These are phyloP conservation scores for Acanthacorydalis orientalis DNA, from an alignment of 2,888 invertebrate genomes.

Conservation along the genomic window DNA sequence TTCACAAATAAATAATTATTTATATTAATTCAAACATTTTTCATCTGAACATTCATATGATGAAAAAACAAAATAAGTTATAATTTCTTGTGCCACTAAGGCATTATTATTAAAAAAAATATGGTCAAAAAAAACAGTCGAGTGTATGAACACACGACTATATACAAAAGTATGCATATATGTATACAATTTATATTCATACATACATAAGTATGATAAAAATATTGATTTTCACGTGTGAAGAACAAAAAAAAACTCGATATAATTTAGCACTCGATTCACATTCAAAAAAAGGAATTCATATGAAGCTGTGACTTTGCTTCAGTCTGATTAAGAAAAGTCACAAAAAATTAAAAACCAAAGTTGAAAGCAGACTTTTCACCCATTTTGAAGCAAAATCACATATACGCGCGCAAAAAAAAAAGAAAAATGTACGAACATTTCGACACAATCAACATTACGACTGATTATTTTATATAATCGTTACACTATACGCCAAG, in stretches of 20 bases:
- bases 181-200: background rate
- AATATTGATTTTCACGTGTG: background rate
- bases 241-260: no score
- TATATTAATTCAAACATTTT: no score
- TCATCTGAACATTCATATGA: no score
- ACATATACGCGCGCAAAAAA: background rate
- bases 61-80: no score
- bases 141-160: no score
- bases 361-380: background rate
- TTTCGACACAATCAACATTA: background rate
- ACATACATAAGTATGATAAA: background rate
- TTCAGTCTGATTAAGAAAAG: background rate
- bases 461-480: background rate
- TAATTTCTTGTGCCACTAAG: no score
- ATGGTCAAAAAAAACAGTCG: no score
- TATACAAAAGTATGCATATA: no score
- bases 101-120: no score
- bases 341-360: background rate
- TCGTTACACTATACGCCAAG: background rate
- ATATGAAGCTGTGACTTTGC: background rate
- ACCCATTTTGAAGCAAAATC: background rate
- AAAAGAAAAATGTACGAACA: background rate
- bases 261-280: no score
- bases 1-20: no score
- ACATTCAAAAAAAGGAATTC: no score